A percentile compares a stretch with the other conserved stretches of the same genome.
These are phyloP conservation scores for Xestoiulus laeticollis DNA, from an alignment of 2,888 invertebrate genomes.

Conservation along the genomic window DNA sequence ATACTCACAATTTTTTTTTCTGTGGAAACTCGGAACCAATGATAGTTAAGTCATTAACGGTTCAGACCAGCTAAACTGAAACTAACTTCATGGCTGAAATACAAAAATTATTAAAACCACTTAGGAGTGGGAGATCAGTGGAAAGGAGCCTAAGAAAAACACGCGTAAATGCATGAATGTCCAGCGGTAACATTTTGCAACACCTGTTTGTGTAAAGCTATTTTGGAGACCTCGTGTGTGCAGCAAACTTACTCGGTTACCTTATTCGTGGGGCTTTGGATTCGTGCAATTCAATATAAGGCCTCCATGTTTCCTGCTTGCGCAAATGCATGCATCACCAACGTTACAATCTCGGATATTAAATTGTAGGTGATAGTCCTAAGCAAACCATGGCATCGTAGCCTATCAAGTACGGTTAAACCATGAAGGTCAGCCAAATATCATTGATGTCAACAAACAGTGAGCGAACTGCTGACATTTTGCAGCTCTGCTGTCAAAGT, in stretches of 20 bases:
- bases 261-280: not conserved
- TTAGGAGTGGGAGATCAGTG: not conserved
- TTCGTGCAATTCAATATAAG: not conserved
- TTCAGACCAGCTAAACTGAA: too few relatives aligned
- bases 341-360: slow-evolving; percentile 23
- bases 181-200: not conserved
- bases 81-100: too few relatives aligned
- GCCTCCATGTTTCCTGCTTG: slow-evolving; percentile 7
- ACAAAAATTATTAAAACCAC: too few relatives aligned
- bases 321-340: not conserved
- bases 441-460: slow-evolving; percentile 1
- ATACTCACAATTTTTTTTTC: too few relatives aligned
- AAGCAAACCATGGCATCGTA: not conserved
- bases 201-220: not conserved
- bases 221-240: not conserved
- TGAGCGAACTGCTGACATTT: not conserved
- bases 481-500: not conserved
- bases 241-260: not conserved
- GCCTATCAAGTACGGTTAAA: not conserved
- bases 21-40: too few relatives aligned
- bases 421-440: slow-evolving; percentile 6
- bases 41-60: too few relatives aligned
- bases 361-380: slow-evolving; percentile 2
- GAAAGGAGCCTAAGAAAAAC: not conserved
- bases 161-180: not conserved